phyloP scores from a whole-genome alignment of 2,113 vertebrate species.

The Pipra filicauda region DNA sequence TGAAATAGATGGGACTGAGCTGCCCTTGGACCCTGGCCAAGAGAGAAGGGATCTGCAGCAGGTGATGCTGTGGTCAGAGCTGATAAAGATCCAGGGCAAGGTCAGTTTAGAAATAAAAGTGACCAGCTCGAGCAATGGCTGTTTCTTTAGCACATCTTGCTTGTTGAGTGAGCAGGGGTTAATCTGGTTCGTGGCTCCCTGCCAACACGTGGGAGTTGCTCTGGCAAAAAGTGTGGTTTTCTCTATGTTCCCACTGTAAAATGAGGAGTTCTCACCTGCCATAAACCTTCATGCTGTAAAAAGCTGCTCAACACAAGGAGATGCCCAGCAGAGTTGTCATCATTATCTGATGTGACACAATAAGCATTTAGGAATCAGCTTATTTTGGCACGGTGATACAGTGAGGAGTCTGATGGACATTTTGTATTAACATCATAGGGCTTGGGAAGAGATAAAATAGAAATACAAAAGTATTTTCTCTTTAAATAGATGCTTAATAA shows the following conservation, averaged over 20 bases:
- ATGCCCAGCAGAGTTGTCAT: constrained; percentile 5
- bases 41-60: not conserved
- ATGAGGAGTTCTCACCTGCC: constrained; percentile 40
- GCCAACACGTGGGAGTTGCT: not conserved
- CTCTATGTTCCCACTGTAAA: not conserved
- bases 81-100: not conserved
- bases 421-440: not conserved
- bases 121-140: not conserved
- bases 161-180: not conserved
- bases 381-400: not conserved
- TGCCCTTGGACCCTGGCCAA: not conserved
- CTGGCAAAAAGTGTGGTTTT: constrained; percentile 3
- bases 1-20: not conserved
- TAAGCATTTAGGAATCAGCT: not conserved
- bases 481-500: constrained; percentile 29
- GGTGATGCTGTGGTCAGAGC: not conserved
- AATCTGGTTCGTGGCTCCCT: not conserved
- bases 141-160: not conserved
- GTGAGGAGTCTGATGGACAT: not conserved
- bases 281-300: constrained; percentile 27
- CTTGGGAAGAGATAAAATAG: not conserved
- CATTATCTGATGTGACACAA: not conserved
- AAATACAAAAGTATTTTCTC: not conserved
- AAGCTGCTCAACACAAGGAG: constrained; percentile 2
- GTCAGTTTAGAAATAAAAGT: not conserved